Base-by-base conservation (phyloP, 2,113 vertebrate genomes). In the Ceyx melanurus region DNA sequence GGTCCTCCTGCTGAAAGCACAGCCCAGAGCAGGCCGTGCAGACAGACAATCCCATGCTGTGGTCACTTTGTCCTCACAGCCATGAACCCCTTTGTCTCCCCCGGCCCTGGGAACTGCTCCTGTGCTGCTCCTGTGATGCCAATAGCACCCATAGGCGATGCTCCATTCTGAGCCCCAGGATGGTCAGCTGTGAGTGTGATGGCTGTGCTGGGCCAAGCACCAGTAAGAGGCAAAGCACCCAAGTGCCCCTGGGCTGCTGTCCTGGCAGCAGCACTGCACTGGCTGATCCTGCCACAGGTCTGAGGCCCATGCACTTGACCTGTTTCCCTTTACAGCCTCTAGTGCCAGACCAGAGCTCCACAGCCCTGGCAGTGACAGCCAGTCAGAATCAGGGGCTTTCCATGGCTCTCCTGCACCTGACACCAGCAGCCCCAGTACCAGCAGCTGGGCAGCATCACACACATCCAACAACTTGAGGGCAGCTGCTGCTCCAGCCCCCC, bases 1-100 rank as follows among this genome's bases (percentile, higher is more conserved):
- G 72, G n/a, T 64, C 67, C 28, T 89, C 80, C 53, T 95, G 90
- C 81, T 72, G 73, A 77, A 45, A 91, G 60, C 81, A 95, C 40
- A 9, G 81, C 37, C 84, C 81, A 3, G 10, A 43, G 48, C 86
- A 78, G 71, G 2, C 3, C 2, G 33, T 65, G 56, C 5, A 20
- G 50, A 56, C 19, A 4, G 48, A 33, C 46, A 11, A 4, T 7
- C 13, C 35, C 1, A 2, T 48, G 46, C 40, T 42, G 13, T 4
- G 0, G 13, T 21, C 33, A 13, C 54, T 86, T 50, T 21, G 56
- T 50, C 35, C 18, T 74, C 56, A n/a, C 17, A 14, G 15, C 15
- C 25, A 17, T 2, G 13, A 10, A 6, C 20, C 21, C 4, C 0
- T 35, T 54, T 85, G 19, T n/a, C 33, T 58, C 17, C 15, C 17